Base-by-base conservation (phyloP, 2,797 vertebrate species). In the Florisuga fusca region DNA sequence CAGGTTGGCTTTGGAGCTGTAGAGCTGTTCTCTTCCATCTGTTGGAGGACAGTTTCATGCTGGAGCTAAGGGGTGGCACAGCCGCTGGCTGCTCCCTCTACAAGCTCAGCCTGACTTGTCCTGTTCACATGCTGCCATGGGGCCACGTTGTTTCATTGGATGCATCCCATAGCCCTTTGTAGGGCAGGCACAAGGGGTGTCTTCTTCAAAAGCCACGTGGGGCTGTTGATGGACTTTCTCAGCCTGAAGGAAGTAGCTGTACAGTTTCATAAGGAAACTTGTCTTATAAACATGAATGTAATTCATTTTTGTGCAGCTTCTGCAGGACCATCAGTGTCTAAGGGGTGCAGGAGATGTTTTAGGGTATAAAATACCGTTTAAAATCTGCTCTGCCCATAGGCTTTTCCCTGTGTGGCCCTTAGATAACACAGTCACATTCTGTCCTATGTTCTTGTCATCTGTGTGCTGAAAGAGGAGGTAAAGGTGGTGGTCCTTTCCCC, bases 71-170 rank as follows among this genome's bases (percentile, higher is more conserved):
- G 1, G 53, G 64, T 58, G 43, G 46, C 0, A 1, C 31, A 19
- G 75, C 54, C 4, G 5, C 43, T 0, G 18, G 50, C 43, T 62
- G 84, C 33, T 78, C 13, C 34, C 21, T 34, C 41, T 3, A 0
- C 12, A 15, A 34, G 46, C 29, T 5, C 48, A 46, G 68, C 61
- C 72, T 33, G 80, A 5, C 45, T 43, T 0, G 0, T 71, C 18
- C 36, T 0, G 12, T 7, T 12, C 27, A 0, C 0, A 0, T 31
- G 46, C 54, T 48, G 72, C 55, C 1, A 0, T 51, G 74, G 46
- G 68, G 26, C 46, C 7, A 0, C 21, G 25, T 22, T 25, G 7
- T 46, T 41, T 23, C 9, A 13, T 29, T 54, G 5, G 5, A 23
- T 4, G 53, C 34, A 2, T 45, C 71, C 18, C 0, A 5, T 41